Percentiles rank a stretch among this genome's conserved stretches.
phyloP scores from a whole-genome alignment of 1,140 invertebrate species.

The Oppia nitens region DNA sequence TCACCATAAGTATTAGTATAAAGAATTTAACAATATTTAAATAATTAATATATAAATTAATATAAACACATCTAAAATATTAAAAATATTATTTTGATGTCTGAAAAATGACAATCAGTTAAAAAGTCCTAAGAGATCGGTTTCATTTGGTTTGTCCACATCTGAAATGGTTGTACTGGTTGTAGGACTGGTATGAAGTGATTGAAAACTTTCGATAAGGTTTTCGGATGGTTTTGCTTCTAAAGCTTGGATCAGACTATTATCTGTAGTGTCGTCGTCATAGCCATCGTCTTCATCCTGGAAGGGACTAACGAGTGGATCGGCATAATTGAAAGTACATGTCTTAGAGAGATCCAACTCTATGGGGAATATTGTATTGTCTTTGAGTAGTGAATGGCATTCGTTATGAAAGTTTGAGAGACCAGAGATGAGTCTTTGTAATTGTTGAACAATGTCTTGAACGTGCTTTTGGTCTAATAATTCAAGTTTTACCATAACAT shows the following conservation, averaged over 20 bases:
- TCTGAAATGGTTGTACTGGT: too few relatives aligned
- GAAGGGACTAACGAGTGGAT: slow-evolving; percentile 12
- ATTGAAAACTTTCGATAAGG: not conserved
- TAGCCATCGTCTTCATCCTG: slow-evolving; percentile 20
- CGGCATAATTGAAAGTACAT: slow-evolving; percentile 46
- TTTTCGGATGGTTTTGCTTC: not conserved
- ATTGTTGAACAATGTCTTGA: slow-evolving; percentile 70
- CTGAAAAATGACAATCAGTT: too few relatives aligned
- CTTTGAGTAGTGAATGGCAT: slow-evolving; percentile 42
- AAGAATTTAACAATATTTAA: too few relatives aligned
- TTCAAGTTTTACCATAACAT: slow-evolving; percentile 92
- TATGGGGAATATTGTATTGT: slow-evolving; percentile 72
- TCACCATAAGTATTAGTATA: too few relatives aligned
- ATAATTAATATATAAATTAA: too few relatives aligned
- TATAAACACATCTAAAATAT: too few relatives aligned
- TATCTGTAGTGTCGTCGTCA: slow-evolving; percentile 10
- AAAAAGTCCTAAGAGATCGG: not conserved
- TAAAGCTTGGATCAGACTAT: not conserved
- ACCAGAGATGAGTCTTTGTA: slow-evolving; percentile 57
- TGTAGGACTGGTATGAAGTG: not conserved
- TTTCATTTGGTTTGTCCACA: not conserved
- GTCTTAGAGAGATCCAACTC: slow-evolving; percentile 80
- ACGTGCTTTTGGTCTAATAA: slow-evolving; percentile 94
- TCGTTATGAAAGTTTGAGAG: slow-evolving; percentile 54
- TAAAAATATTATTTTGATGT: too few relatives aligned